Conservation (phyloP, 2,797 vertebrate genomes). For the Mus spretus region DNA sequence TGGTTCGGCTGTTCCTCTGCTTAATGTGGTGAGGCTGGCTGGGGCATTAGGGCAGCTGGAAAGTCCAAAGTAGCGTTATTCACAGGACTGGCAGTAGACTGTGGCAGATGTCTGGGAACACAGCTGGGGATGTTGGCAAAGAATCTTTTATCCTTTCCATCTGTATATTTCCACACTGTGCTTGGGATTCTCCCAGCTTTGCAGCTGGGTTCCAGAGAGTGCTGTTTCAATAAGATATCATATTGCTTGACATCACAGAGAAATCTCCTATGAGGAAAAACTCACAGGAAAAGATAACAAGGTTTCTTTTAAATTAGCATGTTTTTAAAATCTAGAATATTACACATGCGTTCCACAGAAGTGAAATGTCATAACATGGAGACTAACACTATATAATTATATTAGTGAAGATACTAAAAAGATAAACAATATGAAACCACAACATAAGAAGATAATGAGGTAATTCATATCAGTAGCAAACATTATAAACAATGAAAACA, state of each 20-base stretch:
- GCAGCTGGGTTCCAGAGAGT: slow-evolving; percentile 21
- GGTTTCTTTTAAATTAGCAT: background rate
- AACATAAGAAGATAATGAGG: slow-evolving; percentile 12
- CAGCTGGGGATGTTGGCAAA: slow-evolving; percentile 15
- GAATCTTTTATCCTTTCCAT: background rate
- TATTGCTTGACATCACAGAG: slow-evolving; percentile 30
- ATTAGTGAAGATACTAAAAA: slow-evolving; percentile 3
- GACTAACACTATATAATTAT: background rate
- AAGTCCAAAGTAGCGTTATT: slow-evolving; percentile 27
- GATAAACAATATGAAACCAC: background rate
- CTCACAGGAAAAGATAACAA: background rate
- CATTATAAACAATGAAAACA: slow-evolving; percentile 34
- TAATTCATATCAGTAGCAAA: slow-evolving; percentile 6
- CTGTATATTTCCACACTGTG: background rate
- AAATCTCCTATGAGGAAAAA: background rate
- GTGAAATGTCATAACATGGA: background rate
- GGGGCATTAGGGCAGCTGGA: background rate
- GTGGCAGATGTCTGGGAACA: slow-evolving; percentile 14
- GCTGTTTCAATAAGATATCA: background rate
- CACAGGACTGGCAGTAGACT: background rate
- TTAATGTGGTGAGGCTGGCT: slow-evolving; percentile 7
- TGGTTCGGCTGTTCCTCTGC: background rate
- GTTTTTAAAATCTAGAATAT: background rate
- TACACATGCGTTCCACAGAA: background rate
- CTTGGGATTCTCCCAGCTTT: slow-evolving; percentile 33